These are phyloP conservation scores for Dendroctonus valens DNA, from an alignment of 1,140 invertebrate species.

Conservation along the genomic window DNA sequence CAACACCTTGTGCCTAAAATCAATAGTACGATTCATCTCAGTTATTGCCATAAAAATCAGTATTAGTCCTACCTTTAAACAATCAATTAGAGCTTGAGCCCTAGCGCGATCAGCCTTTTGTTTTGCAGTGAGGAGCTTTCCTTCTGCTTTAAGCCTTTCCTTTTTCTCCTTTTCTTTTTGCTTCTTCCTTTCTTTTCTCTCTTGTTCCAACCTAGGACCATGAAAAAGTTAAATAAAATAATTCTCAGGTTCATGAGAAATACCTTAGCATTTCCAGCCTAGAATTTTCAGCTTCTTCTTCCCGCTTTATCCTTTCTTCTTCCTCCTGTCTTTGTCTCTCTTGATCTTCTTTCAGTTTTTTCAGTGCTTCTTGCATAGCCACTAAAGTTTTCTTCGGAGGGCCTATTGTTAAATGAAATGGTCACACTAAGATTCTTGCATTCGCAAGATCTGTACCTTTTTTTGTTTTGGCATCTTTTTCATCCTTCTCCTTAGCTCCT, in stretches of 20 bases:
- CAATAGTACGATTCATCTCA: background rate
- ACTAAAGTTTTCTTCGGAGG: slow-evolving; percentile 77
- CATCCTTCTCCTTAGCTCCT: slow-evolving; percentile 48
- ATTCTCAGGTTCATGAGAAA: background rate
- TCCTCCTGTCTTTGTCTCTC: slow-evolving; percentile 75
- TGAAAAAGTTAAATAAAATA: background rate
- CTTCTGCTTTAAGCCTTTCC: slow-evolving; percentile 90
- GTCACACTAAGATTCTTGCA: background rate
- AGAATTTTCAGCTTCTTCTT: slow-evolving; percentile 72
- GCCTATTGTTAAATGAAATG: slow-evolving; percentile 55
- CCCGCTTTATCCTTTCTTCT: slow-evolving; percentile 72
- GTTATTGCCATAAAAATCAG: background rate
- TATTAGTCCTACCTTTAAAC: slow-evolving; percentile 60
- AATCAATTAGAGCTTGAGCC: slow-evolving; percentile 84
- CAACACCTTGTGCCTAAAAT: slow-evolving; percentile 67
- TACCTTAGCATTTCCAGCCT: slow-evolving; percentile 66
- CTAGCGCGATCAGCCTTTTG: slow-evolving; percentile 87
- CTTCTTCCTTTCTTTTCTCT: slow-evolving; percentile 88
- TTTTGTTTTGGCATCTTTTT: slow-evolving; percentile 51
- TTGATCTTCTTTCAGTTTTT: slow-evolving; percentile 87
- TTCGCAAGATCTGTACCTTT: slow-evolving; percentile 43
- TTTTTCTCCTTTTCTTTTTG: slow-evolving; percentile 93
- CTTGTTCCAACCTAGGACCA: slow-evolving; percentile 70
- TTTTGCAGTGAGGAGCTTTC: slow-evolving; percentile 88
- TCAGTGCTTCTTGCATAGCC: slow-evolving; percentile 86